phyloP scores from a whole-genome alignment of 1,140 invertebrate genomes.

The Drosophila paulistorum region DNA sequence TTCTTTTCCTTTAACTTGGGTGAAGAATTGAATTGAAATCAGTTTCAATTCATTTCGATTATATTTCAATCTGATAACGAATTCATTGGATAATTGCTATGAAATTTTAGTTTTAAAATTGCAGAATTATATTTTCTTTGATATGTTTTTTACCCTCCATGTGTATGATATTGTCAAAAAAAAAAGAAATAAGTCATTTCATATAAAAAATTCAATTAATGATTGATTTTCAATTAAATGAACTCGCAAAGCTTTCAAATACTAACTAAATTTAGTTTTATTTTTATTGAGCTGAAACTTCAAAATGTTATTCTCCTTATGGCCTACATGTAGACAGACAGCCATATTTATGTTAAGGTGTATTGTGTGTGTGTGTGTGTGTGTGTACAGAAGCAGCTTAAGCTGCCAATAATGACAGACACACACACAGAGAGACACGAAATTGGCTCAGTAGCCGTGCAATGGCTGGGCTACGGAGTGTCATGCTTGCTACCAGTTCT shows the following conservation, averaged over 20 bases:
- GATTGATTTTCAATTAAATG: constrained; percentile 3
- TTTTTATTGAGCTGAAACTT: constrained; percentile 1
- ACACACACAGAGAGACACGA: constrained; percentile 5
- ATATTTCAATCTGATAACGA: too few relatives aligned
- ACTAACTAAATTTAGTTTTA: constrained; percentile 6
- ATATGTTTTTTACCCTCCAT: too few relatives aligned
- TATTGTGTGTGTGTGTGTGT: neutral
- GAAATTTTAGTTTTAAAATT: too few relatives aligned
- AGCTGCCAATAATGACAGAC: constrained; percentile 47
- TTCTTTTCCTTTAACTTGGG: neutral
- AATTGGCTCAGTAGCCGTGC: constrained; percentile 70
- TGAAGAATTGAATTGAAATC: too few relatives aligned
- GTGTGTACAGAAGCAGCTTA: constrained; percentile 36
- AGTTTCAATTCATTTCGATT: too few relatives aligned
- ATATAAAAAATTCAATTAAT: neutral
- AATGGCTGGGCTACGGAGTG: constrained; percentile 68
- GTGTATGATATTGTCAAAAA: too few relatives aligned
- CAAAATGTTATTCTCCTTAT: neutral
- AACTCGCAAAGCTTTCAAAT: constrained; percentile 5
- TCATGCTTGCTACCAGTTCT: constrained; percentile 29
- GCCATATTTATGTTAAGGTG: neutral
- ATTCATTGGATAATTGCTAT: too few relatives aligned
- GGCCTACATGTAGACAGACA: neutral
- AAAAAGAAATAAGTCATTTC: neutral
- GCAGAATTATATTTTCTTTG: too few relatives aligned